These are phyloP conservation scores for Ramphastos sulfuratus DNA, from an alignment of 2,113 vertebrate genomes.

Conservation along the genomic window DNA sequence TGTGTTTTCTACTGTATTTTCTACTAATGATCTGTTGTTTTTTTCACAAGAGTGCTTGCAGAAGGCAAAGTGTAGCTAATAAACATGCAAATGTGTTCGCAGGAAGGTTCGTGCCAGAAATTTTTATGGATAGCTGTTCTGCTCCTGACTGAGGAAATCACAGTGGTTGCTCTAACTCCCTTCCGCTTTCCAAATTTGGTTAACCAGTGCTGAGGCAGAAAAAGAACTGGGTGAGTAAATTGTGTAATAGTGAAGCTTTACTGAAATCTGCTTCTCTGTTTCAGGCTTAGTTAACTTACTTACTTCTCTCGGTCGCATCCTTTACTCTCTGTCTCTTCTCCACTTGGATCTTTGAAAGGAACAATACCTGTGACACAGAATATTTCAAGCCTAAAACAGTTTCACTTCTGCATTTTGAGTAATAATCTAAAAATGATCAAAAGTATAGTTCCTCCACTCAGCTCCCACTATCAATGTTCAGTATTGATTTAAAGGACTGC, in stretches of 20 bases:
- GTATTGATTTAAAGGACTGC: neutral
- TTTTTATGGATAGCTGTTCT: neutral
- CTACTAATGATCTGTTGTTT: neutral
- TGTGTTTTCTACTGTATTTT: neutral
- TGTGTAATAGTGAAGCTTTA: neutral
- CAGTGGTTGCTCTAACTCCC: neutral
- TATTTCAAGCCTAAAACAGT: neutral
- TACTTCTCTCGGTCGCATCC: neutral
- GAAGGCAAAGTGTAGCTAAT: constrained; percentile 36
- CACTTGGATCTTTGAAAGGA: neutral
- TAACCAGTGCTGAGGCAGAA: neutral
- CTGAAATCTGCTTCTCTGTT: neutral
- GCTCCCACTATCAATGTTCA: neutral
- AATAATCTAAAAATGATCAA: neutral
- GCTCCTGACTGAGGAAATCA: neutral
- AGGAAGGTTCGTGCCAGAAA: constrained; percentile 31
- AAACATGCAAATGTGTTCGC: constrained; percentile 32
- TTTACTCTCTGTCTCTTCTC: neutral
- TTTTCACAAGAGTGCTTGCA: neutral
- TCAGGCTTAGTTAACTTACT: neutral
- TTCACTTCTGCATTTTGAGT: neutral
- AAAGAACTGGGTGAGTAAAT: neutral
- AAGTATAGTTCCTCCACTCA: neutral
- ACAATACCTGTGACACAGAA: neutral
- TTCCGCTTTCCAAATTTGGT: neutral